Base-by-base conservation (phyloP, 2,888 invertebrate genomes). In the Pachydiplax longipennis region DNA sequence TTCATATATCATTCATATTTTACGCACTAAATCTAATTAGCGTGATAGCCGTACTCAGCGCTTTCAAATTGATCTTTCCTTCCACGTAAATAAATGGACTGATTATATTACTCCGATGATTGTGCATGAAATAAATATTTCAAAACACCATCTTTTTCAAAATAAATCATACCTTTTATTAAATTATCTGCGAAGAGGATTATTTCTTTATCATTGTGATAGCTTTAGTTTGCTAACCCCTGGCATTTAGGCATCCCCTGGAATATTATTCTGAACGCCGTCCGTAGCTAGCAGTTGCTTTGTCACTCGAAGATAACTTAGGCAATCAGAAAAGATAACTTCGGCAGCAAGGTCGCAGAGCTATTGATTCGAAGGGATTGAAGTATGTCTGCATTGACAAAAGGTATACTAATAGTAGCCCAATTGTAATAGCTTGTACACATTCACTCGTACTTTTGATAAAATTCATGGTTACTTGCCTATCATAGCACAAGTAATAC, bases 341-440 rank as follows among this genome's bases (percentile, higher is more conserved):
- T 25, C 1, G 18, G 31, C 8, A 22, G n/a, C 0, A 31, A 44
- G 44, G 44, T 44, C 25, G 25, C 31, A 0, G n/a, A 1, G 25
- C 10, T 3, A 12, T 31, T n/a, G 12, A 73, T 31, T 25, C 0
- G 5, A 1, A 25, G 31, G 73, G 12, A 13, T 12, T 10, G 5
- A 37, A 37, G 3, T n/a, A 87, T 87, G 87, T 87, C 87, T 58
- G 87, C 87, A 8, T 22, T 87, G 37, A 87, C 87, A 65, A 87
- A 87, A 87, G 87, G 87, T 87, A 87, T 31, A 18, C n/a, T n/a
- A 2, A 65, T 65, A 10, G 4, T 44, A 6, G 10, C 3, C n/a
- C 25, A 10, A 5, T 65, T 6, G 22, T 1, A n/a, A 65, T 6
- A 6, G 15, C 1, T n/a, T 61, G n/a, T 12, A n/a, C 0, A n/a